phyloP scores from a whole-genome alignment of 2,113 vertebrate species.

The Chaetops frenatus region DNA sequence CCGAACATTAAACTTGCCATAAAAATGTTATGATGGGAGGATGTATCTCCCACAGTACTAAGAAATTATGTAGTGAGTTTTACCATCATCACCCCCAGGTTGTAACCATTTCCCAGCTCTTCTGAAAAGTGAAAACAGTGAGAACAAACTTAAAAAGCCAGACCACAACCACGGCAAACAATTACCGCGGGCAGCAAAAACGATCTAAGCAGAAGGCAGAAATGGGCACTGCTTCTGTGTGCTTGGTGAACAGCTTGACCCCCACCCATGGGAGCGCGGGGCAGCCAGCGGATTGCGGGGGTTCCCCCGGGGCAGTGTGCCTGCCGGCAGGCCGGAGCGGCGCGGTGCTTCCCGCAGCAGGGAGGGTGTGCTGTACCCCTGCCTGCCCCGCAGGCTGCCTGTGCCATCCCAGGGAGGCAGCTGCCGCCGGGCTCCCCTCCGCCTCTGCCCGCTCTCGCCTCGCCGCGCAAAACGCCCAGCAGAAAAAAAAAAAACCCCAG shows the following conservation, averaged over 20 bases:
- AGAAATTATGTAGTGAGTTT: conserved; percentile 30
- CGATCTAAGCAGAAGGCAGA: background rate
- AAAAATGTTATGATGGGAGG: conserved; percentile 58
- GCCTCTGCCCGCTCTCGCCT: accelerated
- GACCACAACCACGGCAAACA: background rate
- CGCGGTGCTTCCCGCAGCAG: accelerated
- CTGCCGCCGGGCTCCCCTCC: background rate
- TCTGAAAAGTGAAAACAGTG: background rate
- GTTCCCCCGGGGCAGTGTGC: background rate
- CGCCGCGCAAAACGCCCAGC: accelerated
- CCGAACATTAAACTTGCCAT: conserved; percentile 43
- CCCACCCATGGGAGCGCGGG: background rate
- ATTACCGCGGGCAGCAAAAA: background rate
- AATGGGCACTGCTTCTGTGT: background rate
- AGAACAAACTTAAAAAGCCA: background rate
- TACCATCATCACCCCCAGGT: background rate
- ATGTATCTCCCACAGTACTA: conserved; percentile 35
- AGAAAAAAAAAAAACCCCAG: background rate
- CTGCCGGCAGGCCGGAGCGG: background rate
- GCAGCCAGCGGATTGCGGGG: background rate
- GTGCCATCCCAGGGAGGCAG: background rate
- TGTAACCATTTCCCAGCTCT: background rate
- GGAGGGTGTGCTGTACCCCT: background rate
- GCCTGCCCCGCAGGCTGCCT: accelerated
- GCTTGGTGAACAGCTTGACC: background rate